Evolutionary conservation across 2,113 vertebrate species (phyloP).

Genomic region (Thunnus maccoyii): DNA sequence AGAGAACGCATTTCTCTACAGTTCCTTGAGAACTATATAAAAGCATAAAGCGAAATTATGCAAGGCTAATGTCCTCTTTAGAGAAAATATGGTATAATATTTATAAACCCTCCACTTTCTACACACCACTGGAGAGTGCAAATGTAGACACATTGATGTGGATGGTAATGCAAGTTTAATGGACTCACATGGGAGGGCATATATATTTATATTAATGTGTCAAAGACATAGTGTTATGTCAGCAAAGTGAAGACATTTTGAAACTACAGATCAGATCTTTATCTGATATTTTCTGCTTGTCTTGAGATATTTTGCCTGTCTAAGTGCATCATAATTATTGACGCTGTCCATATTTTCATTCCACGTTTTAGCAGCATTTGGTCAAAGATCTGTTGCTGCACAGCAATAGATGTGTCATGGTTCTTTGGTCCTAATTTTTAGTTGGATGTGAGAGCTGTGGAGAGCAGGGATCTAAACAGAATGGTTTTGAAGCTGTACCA

Average conservation of each 20-base stretch:
- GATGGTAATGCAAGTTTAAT: slow-evolving; percentile 65
- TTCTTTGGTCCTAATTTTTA: not conserved
- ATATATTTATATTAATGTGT: slow-evolving; percentile 57
- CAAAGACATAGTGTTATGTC: slow-evolving; percentile 43
- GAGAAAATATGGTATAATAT: slow-evolving; percentile 69
- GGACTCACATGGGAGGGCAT: slow-evolving; percentile 32
- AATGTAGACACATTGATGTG: slow-evolving; percentile 37
- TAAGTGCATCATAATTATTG: not conserved
- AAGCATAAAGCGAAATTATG: slow-evolving; percentile 60
- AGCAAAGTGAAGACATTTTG: slow-evolving; percentile 54
- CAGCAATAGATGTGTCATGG: not conserved
- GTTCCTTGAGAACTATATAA: slow-evolving; percentile 38
- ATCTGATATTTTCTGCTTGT: slow-evolving; percentile 24
- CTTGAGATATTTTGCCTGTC: not conserved
- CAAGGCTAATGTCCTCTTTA: slow-evolving; percentile 65
- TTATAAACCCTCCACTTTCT: slow-evolving; percentile 62
- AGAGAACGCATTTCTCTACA: slow-evolving; percentile 35
- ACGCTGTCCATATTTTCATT: not conserved
- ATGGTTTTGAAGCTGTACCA: not conserved
- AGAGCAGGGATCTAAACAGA: not conserved
- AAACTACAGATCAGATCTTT: slow-evolving; percentile 2
- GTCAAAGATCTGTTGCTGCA: too few species aligned
- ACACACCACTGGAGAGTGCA: slow-evolving; percentile 46
- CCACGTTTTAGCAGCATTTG: not conserved
- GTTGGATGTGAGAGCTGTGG: not conserved